phyloP scores from a whole-genome alignment of 2,797 vertebrate genomes.

The Threskiornis aethiopicus region DNA sequence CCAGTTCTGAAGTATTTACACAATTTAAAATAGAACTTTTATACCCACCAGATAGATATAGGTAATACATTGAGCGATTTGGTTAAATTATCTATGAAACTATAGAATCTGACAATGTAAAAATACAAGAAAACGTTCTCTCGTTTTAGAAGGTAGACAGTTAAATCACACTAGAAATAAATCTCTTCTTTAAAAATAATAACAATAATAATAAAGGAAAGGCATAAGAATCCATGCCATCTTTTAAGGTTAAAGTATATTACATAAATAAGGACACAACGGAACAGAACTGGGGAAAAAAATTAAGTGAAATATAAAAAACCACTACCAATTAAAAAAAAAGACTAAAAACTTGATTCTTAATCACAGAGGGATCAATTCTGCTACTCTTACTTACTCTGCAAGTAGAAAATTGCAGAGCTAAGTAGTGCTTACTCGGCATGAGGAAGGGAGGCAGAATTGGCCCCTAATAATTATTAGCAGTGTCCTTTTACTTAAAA shows the following conservation, averaged over 20 bases:
- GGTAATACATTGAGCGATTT: slow-evolving; percentile 90
- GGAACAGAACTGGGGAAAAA: slow-evolving; percentile 70
- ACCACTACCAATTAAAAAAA: slow-evolving; percentile 75
- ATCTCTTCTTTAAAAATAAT: slow-evolving; percentile 77
- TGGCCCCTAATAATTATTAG: slow-evolving; percentile 66
- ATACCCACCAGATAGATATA: slow-evolving; percentile 91
- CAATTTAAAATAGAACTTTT: slow-evolving; percentile 99
- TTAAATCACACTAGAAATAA: slow-evolving; percentile 93
- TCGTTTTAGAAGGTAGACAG: slow-evolving; percentile 83
- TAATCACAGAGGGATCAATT: slow-evolving; percentile 65
- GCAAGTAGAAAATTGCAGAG: slow-evolving; percentile 38
- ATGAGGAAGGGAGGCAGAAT: slow-evolving; percentile 54
- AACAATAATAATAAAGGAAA: slow-evolving; percentile 84
- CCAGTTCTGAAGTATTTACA: slow-evolving; percentile 99
- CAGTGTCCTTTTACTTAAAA: slow-evolving; percentile 73
- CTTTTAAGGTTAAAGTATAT: slow-evolving; percentile 89
- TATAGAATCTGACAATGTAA: slow-evolving; percentile 99
- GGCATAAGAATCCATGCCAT: slow-evolving; percentile 88
- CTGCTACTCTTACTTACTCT: slow-evolving; percentile 37
- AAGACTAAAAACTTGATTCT: slow-evolving; percentile 79
- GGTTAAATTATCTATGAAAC: slow-evolving; percentile 99
- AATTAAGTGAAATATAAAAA: slow-evolving; percentile 82
- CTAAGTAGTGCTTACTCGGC: slow-evolving; percentile 19
- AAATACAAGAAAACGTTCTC: slow-evolving; percentile 97
- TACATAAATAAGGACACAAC: slow-evolving; percentile 93